phyloP scores from a whole-genome alignment of 2,888 invertebrate genomes.

The Xanthorhoe spadicearia region DNA sequence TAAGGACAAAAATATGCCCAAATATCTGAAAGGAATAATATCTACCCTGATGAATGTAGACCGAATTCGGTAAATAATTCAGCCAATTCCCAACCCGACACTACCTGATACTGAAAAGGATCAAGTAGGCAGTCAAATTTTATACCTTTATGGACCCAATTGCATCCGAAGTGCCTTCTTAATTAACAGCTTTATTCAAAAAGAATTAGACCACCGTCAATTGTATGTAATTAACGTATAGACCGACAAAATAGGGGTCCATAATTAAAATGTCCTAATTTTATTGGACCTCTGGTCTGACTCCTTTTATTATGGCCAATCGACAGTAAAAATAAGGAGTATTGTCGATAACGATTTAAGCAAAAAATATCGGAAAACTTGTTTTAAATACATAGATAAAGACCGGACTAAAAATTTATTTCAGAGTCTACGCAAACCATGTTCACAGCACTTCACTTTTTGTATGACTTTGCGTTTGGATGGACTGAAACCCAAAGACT shows the following conservation, averaged over 20 bases:
- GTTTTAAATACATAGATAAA: slow-evolving; percentile 3
- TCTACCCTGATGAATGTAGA: too few relatives aligned
- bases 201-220: slow-evolving; percentile 78
- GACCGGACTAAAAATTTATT: too few relatives aligned
- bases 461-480: too few relatives aligned
- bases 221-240: slow-evolving; percentile 60
- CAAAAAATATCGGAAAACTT: slow-evolving; percentile 35
- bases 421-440: too few relatives aligned
- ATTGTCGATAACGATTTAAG: slow-evolving; percentile 37
- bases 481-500: too few relatives aligned
- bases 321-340: slow-evolving; percentile 63
- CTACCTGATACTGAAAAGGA: slow-evolving; percentile 50
- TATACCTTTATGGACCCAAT: slow-evolving; percentile 75
- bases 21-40: too few relatives aligned
- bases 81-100: not conserved
- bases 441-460: too few relatives aligned
- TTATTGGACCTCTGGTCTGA: slow-evolving; percentile 66
- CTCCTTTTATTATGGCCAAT: slow-evolving; percentile 65
- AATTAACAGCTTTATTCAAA: slow-evolving; percentile 82
- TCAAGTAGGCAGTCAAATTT: slow-evolving; percentile 77
- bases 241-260: slow-evolving; percentile 80
- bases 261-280: slow-evolving; percentile 83
- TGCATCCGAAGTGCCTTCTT: slow-evolving; percentile 68
- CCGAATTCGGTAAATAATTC: slow-evolving; percentile 16
- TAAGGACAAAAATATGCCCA: too few relatives aligned